These are phyloP conservation scores for Pandion haliaetus DNA, from an alignment of 2,113 vertebrate genomes.

Conservation along the genomic window DNA sequence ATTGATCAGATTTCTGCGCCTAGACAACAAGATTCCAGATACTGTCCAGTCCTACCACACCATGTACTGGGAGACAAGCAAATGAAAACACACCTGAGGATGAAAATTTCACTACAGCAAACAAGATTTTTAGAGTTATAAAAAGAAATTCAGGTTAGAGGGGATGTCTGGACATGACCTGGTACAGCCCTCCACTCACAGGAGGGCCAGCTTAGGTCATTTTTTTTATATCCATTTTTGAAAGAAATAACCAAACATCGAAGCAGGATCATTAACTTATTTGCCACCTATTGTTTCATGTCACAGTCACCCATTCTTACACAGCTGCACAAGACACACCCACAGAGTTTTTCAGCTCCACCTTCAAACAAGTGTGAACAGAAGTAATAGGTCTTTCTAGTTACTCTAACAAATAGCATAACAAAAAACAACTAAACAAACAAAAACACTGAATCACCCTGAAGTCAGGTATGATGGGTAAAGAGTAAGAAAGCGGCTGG, in stretches of 20 bases:
- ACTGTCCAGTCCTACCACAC: background rate
- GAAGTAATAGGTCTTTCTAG: background rate
- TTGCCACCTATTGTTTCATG: background rate
- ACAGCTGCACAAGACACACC: background rate
- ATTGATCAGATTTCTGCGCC: background rate
- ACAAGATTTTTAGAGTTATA: background rate
- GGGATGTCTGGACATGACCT: background rate
- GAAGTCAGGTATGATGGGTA: background rate
- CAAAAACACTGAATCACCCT: background rate
- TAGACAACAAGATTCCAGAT: background rate
- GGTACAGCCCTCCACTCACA: background rate
- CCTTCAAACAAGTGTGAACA: background rate
- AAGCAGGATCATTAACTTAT: background rate
- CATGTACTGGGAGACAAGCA: background rate
- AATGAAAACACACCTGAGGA: background rate
- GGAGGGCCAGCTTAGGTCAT: background rate
- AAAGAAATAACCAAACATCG: background rate
- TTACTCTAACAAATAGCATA: background rate
- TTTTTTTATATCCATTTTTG: background rate
- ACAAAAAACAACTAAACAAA: background rate
- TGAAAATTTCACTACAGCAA: background rate
- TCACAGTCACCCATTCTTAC: background rate
- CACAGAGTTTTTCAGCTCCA: background rate
- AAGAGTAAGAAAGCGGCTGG: background rate
- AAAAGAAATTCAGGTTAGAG: background rate